A percentile compares a stretch with the other conserved stretches of the same genome.
Evolutionary conservation across 2,888 invertebrate genomes (phyloP).

Genomic region (Caenorhabditis sp.): DNA sequence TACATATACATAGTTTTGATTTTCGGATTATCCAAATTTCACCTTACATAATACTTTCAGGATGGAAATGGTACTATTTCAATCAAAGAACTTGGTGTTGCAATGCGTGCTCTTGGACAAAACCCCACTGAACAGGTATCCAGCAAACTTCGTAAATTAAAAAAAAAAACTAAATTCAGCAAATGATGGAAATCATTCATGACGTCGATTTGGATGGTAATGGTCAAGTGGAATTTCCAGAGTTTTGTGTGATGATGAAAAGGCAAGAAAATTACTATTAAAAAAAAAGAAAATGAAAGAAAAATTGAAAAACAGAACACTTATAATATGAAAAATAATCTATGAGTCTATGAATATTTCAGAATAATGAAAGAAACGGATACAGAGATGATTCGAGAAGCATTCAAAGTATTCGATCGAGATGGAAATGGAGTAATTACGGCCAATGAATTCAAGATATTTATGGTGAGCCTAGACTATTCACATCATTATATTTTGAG

Average conservation of each 20-base stretch:
- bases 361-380: conserved; percentile 67
- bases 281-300: background rate
- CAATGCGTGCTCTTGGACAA: conserved; percentile 55
- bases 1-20: too few species aligned
- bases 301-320: conserved; percentile 4
- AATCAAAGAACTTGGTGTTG: conserved; percentile 52
- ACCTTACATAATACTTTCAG: conserved; percentile 15
- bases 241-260: conserved; percentile 65
- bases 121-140: conserved; percentile 55
- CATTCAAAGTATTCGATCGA: conserved; percentile 64
- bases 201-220: conserved; percentile 60
- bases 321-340: background rate
- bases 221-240: conserved; percentile 61
- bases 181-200: conserved; percentile 58
- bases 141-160: background rate
- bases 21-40: too few species aligned
- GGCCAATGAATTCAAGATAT: conserved; percentile 63
- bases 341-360: conserved; percentile 4
- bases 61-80: conserved; percentile 57
- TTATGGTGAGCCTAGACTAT: conserved; percentile 52
- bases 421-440: conserved; percentile 64
- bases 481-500: background rate
- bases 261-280: conserved; percentile 20
- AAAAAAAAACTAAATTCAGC: conserved; percentile 34
- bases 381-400: conserved; percentile 70